A percentile compares a stretch with the other conserved stretches of the same genome.
phyloP scores from a whole-genome alignment of 1,140 invertebrate genomes.

The Anastatus disparis region DNA sequence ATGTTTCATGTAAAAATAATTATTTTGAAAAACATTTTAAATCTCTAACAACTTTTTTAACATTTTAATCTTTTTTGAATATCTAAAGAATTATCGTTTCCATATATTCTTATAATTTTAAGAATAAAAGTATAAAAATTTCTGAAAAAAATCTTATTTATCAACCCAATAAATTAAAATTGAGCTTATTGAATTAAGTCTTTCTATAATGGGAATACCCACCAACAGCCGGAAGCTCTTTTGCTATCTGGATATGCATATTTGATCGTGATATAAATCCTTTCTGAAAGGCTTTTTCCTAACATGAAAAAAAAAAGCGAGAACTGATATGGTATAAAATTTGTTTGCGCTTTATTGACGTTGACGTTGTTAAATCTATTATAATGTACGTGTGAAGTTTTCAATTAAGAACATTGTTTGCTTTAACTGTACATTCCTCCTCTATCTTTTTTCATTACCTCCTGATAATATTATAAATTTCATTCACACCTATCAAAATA shows the following conservation, averaged over 20 bases:
- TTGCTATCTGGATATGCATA: slow-evolving; percentile 12
- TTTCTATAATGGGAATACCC: no score
- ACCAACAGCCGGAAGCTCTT: neutral
- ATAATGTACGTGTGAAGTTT: neutral
- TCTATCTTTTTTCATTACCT: neutral
- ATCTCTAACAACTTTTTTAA: no score
- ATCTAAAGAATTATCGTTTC: no score
- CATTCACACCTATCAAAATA: neutral
- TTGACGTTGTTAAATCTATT: no score
- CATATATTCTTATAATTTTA: no score
- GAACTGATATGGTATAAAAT: slow-evolving; percentile 34
- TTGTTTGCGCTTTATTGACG: slow-evolving; percentile 18
- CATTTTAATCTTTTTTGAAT: no score
- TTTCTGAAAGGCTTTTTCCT: slow-evolving; percentile 31
- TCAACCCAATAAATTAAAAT: neutral
- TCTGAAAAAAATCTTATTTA: neutral
- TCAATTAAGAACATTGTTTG: slow-evolving; percentile 30
- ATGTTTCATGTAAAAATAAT: no score
- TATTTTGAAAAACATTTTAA: no score
- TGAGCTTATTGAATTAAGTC: slow-evolving; percentile 15
- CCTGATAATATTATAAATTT: neutral
- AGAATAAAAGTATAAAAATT: no score
- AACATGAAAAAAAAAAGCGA: no score
- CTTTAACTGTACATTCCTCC: no score
- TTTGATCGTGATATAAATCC: slow-evolving; percentile 26